Conservation (phyloP, 2,113 vertebrate species). For the Motacilla alba region DNA sequence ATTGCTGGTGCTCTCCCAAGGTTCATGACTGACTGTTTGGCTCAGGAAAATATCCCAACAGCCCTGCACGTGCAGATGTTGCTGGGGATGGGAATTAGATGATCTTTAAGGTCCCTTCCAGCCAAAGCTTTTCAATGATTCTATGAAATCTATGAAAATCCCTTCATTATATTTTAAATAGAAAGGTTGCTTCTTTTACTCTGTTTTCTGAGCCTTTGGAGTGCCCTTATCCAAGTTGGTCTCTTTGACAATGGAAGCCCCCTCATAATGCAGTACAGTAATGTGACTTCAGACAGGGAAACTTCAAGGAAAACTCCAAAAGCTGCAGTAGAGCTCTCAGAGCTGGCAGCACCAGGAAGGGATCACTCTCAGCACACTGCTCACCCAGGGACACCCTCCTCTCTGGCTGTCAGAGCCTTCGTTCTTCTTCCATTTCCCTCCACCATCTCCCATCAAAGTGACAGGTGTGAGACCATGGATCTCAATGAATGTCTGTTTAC, state of each 20-base stretch:
- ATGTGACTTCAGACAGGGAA: neutral
- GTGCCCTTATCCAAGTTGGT: neutral
- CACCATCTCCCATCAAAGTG: neutral
- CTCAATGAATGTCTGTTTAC: neutral
- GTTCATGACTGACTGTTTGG: rapidly evolving
- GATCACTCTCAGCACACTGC: rapidly evolving
- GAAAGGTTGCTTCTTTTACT: neutral
- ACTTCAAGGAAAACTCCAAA: neutral
- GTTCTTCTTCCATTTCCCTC: neutral
- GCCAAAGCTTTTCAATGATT: neutral
- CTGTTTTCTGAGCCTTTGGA: neutral
- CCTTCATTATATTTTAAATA: neutral
- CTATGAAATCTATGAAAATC: neutral
- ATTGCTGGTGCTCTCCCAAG: neutral
- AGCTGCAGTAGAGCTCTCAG: neutral
- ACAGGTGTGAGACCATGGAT: neutral
- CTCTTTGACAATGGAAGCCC: neutral
- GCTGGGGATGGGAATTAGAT: neutral
- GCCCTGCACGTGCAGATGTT: neutral
- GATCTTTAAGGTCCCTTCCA: neutral
- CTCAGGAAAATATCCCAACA: neutral
- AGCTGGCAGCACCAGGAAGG: neutral
- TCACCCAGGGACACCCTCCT: rapidly evolving
- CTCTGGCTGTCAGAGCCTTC: neutral
- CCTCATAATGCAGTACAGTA: neutral